phyloP scores from a whole-genome alignment of 2,888 invertebrate genomes.

The Palloptera scutellata region DNA sequence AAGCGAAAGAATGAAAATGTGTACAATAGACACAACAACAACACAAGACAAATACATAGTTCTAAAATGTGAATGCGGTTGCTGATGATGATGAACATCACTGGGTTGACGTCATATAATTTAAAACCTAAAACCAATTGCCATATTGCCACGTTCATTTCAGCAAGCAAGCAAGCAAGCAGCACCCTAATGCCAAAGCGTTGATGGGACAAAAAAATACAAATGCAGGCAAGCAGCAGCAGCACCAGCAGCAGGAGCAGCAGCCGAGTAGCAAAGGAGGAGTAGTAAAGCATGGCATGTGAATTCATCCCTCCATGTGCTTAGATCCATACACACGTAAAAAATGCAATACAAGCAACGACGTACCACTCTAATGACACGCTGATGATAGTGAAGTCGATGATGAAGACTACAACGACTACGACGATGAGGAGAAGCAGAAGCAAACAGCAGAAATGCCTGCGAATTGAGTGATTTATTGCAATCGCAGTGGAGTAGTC shows the following conservation, averaged over 20 bases:
- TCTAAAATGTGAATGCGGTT: too few species aligned
- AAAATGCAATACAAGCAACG: not conserved
- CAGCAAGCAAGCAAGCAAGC: slow-evolving; percentile 11
- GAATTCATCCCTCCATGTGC: slow-evolving; percentile 5
- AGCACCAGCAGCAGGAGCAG: slow-evolving; percentile 9
- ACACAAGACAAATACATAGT: slow-evolving; percentile 13
- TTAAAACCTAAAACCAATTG: slow-evolving; percentile 26
- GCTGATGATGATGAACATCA: slow-evolving; percentile 33
- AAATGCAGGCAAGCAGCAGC: slow-evolving; percentile 9
- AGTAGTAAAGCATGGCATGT: not conserved
- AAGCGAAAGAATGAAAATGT: slow-evolving; percentile 11
- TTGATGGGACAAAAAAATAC: not conserved
- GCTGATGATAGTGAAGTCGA: slow-evolving; percentile 29
- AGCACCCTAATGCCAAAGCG: not conserved
- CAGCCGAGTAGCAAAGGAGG: not conserved
- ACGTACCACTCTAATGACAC: slow-evolving; percentile 34
- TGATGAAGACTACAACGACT: slow-evolving; percentile 38
- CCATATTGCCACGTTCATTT: slow-evolving; percentile 34
- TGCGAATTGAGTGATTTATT: slow-evolving; percentile 59
- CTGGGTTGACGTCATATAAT: slow-evolving; percentile 34
- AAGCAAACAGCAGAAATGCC: slow-evolving; percentile 35
- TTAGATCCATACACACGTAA: too few species aligned
- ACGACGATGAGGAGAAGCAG: slow-evolving; percentile 2
- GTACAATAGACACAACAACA: slow-evolving; percentile 14
- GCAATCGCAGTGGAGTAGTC: slow-evolving; percentile 50